phyloP scores from a whole-genome alignment of 2,888 invertebrate genomes.

The Dendrolimus houi region DNA sequence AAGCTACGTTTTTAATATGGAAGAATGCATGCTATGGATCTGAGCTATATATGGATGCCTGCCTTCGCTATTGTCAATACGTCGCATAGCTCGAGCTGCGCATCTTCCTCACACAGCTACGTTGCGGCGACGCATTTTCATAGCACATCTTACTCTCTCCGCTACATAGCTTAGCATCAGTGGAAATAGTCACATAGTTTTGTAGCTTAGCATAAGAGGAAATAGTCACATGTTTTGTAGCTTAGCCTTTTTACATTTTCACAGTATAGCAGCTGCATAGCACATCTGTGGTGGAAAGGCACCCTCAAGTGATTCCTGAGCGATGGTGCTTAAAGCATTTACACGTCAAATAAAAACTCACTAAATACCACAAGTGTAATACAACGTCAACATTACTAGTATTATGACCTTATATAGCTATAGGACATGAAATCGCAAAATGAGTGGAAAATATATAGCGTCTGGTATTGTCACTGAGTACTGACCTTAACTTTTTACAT shows the following conservation, averaged over 20 bases:
- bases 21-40: no score
- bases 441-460: no score
- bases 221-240: background rate
- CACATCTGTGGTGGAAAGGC: no score
- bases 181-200: background rate
- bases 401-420: no score
- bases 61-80: background rate
- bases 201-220: background rate
- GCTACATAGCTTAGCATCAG: background rate
- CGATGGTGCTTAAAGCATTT: no score
- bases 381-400: no score
- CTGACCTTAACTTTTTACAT: conserved; percentile 75
- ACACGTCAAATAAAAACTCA: no score
- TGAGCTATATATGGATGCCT: background rate
- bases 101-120: background rate
- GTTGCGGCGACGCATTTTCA: background rate
- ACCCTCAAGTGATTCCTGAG: no score
- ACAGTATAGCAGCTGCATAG: no score
- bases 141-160: background rate
- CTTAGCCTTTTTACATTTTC: background rate
- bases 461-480: no score
- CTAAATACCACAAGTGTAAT: no score
- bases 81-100: background rate
- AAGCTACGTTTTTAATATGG: background rate
- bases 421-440: no score